These are phyloP conservation scores for Campoletis sonorensis DNA, from an alignment of 1,140 invertebrate species.

Conservation along the genomic window DNA sequence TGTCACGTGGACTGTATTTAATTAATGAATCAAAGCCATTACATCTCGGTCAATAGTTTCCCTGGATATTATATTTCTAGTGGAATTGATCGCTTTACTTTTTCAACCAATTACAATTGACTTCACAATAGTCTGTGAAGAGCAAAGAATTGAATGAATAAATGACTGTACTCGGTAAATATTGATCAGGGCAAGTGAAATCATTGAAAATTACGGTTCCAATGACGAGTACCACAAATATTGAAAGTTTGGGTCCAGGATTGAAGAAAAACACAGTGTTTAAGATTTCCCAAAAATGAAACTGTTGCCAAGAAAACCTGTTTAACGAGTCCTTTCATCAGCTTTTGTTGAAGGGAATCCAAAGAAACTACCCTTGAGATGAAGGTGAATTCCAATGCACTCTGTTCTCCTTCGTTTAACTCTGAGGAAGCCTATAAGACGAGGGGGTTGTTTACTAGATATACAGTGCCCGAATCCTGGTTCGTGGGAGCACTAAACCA, in stretches of 20 bases:
- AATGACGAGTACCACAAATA: background rate
- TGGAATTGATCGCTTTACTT: no score
- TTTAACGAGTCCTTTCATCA: no score
- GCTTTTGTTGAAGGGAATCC: no score
- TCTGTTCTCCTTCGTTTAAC: slow-evolving; percentile 39
- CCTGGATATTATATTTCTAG: no score
- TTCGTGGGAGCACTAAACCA: slow-evolving; percentile 64
- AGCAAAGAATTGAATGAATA: no score
- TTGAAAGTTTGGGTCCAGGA: background rate
- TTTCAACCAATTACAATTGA: no score
- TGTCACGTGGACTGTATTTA: slow-evolving; percentile 56
- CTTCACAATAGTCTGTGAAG: no score
- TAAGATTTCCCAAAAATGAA: slow-evolving; percentile 10
- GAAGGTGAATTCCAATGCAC: slow-evolving; percentile 15
- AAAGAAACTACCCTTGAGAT: background rate
- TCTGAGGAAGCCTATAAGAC: slow-evolving; percentile 26
- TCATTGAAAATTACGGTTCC: background rate
- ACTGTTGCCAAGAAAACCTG: background rate
- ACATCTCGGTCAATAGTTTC: slow-evolving; percentile 58
- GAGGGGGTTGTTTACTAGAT: background rate
- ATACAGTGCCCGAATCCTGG: slow-evolving; percentile 14
- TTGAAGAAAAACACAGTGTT: background rate
- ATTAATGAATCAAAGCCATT: slow-evolving; percentile 50
- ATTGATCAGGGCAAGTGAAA: no score
- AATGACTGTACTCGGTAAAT: no score